These are phyloP conservation scores for Megathymus violae DNA, from an alignment of 1,140 invertebrate species.

Conservation along the genomic window DNA sequence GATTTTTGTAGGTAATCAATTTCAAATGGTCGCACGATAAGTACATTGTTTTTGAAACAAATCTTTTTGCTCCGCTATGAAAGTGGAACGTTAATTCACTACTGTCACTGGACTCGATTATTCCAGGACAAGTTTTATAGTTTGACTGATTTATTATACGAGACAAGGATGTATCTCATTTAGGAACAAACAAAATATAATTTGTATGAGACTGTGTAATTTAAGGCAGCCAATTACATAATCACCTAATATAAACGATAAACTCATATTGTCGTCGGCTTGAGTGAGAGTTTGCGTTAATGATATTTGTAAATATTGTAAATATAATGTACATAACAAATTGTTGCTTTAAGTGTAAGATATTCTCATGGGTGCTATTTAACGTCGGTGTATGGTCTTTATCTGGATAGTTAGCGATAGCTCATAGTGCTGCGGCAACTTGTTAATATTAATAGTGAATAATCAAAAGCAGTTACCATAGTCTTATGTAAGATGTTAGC, in stretches of 20 bases:
- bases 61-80: background rate
- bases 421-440: conserved; percentile 53
- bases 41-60: background rate
- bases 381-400: conserved; percentile 75
- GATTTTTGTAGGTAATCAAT: background rate
- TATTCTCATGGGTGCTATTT: conserved; percentile 81
- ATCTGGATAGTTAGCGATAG: conserved; percentile 50
- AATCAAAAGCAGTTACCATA: conserved; percentile 76
- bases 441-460: conserved; percentile 57
- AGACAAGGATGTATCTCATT: conserved; percentile 67
- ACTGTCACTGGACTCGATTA: background rate
- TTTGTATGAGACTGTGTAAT: conserved; percentile 74
- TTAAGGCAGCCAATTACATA: conserved; percentile 72
- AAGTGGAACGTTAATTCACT: background rate
- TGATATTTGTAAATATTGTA: conserved; percentile 67
- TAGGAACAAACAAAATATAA: conserved; percentile 75
- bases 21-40: too few species aligned
- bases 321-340: conserved; percentile 59
- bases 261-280: conserved; percentile 36
- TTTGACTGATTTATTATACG: conserved; percentile 70
- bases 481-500: conserved; percentile 65
- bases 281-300: conserved; percentile 41
- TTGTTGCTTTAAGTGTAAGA: conserved; percentile 76
- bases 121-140: conserved; percentile 51
- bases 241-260: conserved; percentile 50